Conservation (phyloP, 2,113 vertebrate species). For the Panthera leo region DNA sequence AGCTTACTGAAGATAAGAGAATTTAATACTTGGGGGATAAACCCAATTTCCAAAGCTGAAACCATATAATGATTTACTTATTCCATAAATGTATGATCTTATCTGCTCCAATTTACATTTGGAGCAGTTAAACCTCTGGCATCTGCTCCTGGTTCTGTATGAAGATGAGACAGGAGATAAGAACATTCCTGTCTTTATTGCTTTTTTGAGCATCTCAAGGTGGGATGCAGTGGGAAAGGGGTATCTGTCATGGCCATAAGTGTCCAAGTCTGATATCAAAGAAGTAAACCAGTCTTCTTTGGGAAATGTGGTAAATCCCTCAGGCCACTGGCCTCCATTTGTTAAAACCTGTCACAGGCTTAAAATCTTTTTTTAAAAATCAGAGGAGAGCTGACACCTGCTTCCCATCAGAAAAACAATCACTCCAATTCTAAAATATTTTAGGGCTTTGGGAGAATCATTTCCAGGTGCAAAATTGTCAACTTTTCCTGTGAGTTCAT, state of each 20-base stretch:
- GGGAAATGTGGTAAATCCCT: background rate
- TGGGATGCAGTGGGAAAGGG: background rate
- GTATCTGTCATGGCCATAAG: background rate
- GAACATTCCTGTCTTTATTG: constrained; percentile 66
- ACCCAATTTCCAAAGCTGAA: constrained; percentile 43
- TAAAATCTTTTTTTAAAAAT: background rate
- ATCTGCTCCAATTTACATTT: constrained; percentile 60
- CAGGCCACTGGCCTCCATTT: background rate
- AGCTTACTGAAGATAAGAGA: constrained; percentile 11
- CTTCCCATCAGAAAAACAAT: background rate
- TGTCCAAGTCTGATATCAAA: background rate
- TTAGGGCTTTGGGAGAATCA: background rate
- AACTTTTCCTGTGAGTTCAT: background rate
- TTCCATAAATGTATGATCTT: constrained; percentile 57
- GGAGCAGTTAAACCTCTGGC: background rate
- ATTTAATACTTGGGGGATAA: constrained; percentile 33
- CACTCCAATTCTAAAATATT: background rate
- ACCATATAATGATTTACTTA: constrained; percentile 44
- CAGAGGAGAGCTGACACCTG: background rate
- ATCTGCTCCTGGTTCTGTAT: background rate
- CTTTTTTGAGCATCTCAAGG: constrained; percentile 36
- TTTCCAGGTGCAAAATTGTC: background rate
- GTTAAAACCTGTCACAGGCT: constrained; percentile 15
- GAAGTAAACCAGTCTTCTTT: background rate
- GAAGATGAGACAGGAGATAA: constrained; percentile 41